These are phyloP conservation scores for Chloroceryle aenea DNA, from an alignment of 2,113 vertebrate species.

Conservation along the genomic window DNA sequence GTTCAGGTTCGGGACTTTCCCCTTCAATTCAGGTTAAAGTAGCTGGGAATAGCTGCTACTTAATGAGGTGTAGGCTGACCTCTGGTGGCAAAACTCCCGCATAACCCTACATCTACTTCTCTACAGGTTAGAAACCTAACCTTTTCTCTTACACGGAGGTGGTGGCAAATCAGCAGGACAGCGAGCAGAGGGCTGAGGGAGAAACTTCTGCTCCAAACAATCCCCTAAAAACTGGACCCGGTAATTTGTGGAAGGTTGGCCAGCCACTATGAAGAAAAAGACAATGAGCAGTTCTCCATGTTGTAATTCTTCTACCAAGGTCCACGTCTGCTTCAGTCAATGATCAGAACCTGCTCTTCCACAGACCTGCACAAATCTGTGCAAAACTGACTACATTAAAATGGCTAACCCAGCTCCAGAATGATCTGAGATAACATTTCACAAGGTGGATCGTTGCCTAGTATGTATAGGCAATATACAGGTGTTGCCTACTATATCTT, in stretches of 20 bases:
- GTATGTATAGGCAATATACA: background rate
- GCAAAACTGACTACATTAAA: background rate
- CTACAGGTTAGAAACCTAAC: background rate
- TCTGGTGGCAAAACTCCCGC: background rate
- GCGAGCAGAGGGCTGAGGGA: background rate
- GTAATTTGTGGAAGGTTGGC: background rate
- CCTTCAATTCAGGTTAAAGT: background rate
- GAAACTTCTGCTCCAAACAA: background rate
- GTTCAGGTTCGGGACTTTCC: rapidly evolving
- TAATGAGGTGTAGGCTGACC: background rate
- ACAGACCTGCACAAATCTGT: background rate
- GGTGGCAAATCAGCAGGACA: background rate
- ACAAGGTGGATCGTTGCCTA: background rate
- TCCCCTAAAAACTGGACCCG: background rate
- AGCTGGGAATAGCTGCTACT: background rate
- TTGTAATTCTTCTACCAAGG: background rate
- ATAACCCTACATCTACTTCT: background rate
- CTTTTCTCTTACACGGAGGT: background rate
- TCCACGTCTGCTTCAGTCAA: background rate
- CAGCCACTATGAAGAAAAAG: background rate
- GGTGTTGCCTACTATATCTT: background rate
- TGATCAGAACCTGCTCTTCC: background rate
- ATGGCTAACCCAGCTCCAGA: background rate
- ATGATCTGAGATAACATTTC: background rate
- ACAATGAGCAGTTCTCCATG: background rate